phyloP scores from a whole-genome alignment of 1,140 invertebrate genomes.

The Drosophila cardini region DNA sequence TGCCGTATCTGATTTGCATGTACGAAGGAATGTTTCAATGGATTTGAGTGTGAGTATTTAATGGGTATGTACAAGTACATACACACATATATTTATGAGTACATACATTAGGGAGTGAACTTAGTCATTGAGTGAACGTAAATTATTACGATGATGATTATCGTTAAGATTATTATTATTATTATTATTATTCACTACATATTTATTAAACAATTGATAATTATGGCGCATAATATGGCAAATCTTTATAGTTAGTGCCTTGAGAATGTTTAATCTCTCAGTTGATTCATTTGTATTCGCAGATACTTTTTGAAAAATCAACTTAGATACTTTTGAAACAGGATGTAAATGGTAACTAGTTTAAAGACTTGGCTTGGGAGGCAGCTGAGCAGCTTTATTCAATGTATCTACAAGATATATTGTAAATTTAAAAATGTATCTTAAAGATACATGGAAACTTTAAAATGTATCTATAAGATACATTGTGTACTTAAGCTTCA shows the following conservation, averaged over 20 bases:
- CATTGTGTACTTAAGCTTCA: neutral
- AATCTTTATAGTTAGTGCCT: neutral
- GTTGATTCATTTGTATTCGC: neutral
- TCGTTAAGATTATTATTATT: conserved; percentile 3
- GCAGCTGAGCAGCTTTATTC: too few relatives aligned
- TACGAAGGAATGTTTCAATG: conserved; percentile 49
- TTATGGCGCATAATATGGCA: conserved; percentile 38
- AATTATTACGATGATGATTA: conserved; percentile 49
- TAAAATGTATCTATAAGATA: conserved; percentile 6
- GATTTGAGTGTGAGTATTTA: conserved; percentile 39
- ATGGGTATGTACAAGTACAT: conserved; percentile 27
- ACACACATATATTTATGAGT: conserved; percentile 8
- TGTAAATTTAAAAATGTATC: too few relatives aligned
- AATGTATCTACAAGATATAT: conserved; percentile 3
- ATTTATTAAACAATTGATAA: conserved; percentile 66
- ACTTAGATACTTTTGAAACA: too few relatives aligned
- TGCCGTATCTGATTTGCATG: conserved; percentile 80
- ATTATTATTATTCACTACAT: conserved; percentile 20
- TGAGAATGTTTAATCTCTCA: neutral
- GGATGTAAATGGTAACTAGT: too few relatives aligned
- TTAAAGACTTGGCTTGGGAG: too few relatives aligned
- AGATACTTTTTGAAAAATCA: too few relatives aligned
- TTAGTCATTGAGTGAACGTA: conserved; percentile 65
- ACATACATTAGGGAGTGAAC: conserved; percentile 47
- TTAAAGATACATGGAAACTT: too few relatives aligned